Conservation (phyloP, 2,888 invertebrate genomes). For the Nomada lathburiana region DNA sequence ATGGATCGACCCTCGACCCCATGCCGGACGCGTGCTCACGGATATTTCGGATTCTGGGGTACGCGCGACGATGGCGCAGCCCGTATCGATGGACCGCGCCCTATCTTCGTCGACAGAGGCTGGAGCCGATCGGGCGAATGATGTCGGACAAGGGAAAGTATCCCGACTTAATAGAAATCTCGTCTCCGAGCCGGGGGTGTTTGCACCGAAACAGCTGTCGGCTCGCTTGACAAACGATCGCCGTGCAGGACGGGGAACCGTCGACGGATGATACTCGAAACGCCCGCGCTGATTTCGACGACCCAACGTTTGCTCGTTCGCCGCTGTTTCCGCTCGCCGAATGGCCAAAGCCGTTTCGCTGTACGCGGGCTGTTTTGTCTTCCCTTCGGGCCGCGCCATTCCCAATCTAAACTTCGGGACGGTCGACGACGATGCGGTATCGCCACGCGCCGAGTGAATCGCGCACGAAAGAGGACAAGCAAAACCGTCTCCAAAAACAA, state of each 20-base stretch:
- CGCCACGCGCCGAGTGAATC: constrained; percentile 18
- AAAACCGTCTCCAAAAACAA: not conserved
- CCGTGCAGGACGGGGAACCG: not conserved
- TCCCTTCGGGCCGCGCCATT: not conserved
- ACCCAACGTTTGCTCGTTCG: constrained; percentile 73
- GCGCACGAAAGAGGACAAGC: constrained; percentile 6
- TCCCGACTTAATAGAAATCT: not conserved
- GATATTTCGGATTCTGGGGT: constrained; percentile 66
- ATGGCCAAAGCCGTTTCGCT: constrained; percentile 59
- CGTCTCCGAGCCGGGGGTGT: not conserved
- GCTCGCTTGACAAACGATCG: not conserved
- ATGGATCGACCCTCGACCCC: constrained; percentile 48
- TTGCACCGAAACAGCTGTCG: constrained; percentile 4
- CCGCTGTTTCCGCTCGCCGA: constrained; percentile 78
- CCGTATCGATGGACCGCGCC: constrained; percentile 17
- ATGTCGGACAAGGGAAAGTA: not conserved
- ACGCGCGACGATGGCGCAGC: not conserved
- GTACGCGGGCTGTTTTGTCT: constrained; percentile 14
- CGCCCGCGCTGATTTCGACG: constrained; percentile 72
- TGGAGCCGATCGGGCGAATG: not conserved
- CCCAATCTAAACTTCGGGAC: constrained; percentile 62
- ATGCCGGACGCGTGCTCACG: constrained; percentile 27
- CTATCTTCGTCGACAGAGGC: not conserved
- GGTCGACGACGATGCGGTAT: constrained; percentile 24
- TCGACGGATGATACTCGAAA: constrained; percentile 59